Conservation (phyloP, 2,888 invertebrate species). For the Macrosiphum euphorbiae region DNA sequence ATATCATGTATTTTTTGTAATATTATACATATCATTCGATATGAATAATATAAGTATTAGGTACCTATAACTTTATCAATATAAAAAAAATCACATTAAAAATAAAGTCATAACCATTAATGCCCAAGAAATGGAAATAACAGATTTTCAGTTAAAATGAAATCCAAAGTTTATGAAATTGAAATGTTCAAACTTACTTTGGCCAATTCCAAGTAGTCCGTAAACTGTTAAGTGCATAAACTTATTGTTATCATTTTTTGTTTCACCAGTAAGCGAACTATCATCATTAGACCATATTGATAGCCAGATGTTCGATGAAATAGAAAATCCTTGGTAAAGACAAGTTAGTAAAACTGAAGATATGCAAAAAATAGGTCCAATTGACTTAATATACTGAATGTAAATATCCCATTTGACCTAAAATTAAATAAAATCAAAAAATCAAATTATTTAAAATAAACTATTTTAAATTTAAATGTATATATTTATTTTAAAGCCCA, state of each 20-base stretch:
- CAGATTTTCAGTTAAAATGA: no score
- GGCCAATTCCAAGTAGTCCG: slow-evolving; percentile 87
- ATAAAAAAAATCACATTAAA: no score
- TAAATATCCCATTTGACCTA: slow-evolving; percentile 91
- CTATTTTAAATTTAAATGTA: no score
- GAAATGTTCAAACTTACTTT: slow-evolving; percentile 77
- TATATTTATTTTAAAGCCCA: not conserved
- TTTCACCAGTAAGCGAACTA: slow-evolving; percentile 70
- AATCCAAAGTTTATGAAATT: no score
- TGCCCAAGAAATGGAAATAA: no score
- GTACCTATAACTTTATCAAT: no score
- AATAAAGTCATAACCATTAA: no score
- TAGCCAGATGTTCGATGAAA: slow-evolving; percentile 90
- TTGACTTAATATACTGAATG: slow-evolving; percentile 87
- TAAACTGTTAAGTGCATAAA: slow-evolving; percentile 91
- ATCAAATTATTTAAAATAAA: not conserved
- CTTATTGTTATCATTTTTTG: slow-evolving; percentile 72
- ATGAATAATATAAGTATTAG: no score
- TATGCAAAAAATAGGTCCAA: slow-evolving; percentile 82
- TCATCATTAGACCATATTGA: slow-evolving; percentile 84
- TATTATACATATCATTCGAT: no score
- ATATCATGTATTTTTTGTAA: no score
- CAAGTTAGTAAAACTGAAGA: slow-evolving; percentile 84
- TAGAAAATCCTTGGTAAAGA: slow-evolving; percentile 85
- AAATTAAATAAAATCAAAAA: slow-evolving; percentile 19